Base-by-base conservation (phyloP, 2,797 vertebrate genomes). In the Gorsachius magnificus region DNA sequence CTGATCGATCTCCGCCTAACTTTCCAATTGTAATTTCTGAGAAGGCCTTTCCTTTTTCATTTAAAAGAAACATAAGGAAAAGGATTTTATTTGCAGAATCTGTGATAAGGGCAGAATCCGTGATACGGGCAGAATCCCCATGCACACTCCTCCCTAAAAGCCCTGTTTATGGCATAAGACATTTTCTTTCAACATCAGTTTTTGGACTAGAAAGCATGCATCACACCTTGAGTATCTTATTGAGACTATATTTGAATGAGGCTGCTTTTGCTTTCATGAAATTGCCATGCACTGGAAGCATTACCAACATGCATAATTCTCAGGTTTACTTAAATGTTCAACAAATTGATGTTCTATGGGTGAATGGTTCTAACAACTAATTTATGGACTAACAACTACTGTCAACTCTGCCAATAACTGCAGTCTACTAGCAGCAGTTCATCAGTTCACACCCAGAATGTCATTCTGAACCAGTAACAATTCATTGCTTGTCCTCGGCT, bases 101-200 rank as follows among this genome's bases (percentile, higher is more conserved):
- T 60, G 45, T 65, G 4, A 24, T 64, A 43, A 17, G 10, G 20
- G 10, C 16, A 53, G 31, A 80, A 88, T 64, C 9, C 6, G 45
- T 65, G 4, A 24, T 64, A 43, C 16, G 10, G 20, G 10, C 16
- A 53, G 31, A 80, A 88, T 64, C 9, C 6, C 1, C 36, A 16
- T 1, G 1, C 9, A 41, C 7, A 2, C 2, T 36, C 13, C 17
- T 50, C 12, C 28, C 8, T 51, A 76, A 48, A 65, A 53, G 1
- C 0, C 1, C 29, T 72, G 11, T 48, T 69, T 74, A 68, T 57
- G 36, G 13, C 22, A 25, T 19, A 48, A 66, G 20, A 35, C 0
- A 5, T 66, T 60, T 66, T 58, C 31, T 79, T 83, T 83, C 35
- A 50, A 21, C 4, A 41, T 71, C 25, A 36, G 2, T 20, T 79